phyloP scores from a whole-genome alignment of 2,888 invertebrate species.

The Belgica antarctica region DNA sequence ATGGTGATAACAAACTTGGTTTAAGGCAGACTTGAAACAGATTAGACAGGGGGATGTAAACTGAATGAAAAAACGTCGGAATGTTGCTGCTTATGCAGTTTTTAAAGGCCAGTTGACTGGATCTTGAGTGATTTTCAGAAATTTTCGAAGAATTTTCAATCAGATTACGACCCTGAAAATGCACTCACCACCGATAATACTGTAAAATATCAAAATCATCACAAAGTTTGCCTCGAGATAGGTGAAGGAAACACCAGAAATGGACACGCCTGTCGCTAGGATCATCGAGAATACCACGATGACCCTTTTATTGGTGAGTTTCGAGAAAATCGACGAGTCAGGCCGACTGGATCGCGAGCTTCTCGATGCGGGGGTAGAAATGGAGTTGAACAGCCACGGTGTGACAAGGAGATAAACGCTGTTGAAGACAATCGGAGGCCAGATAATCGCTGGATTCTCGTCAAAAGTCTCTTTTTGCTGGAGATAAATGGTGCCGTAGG shows the following conservation, averaged over 20 bases:
- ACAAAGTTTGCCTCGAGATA: constrained; percentile 21
- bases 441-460: constrained; percentile 4
- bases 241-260: constrained; percentile 22
- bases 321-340: not conserved
- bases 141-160: too few relatives aligned
- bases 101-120: too few relatives aligned
- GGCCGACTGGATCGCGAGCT: not conserved
- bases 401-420: constrained; percentile 36
- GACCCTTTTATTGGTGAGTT: not conserved
- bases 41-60: too few relatives aligned
- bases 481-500: constrained; percentile 29
- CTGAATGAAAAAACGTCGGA: too few relatives aligned
- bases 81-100: too few relatives aligned
- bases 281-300: constrained; percentile 26
- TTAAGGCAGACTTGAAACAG: too few relatives aligned
- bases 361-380: constrained; percentile 3
- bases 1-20: too few relatives aligned
- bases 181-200: constrained; percentile 37
- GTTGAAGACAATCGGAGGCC: constrained; percentile 40
- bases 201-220: constrained; percentile 25
- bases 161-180: not conserved
- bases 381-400: constrained; percentile 31
- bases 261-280: not conserved
- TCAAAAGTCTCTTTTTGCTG: constrained; percentile 31
- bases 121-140: too few relatives aligned